Evolutionary conservation across 1,140 invertebrate species (phyloP).

Genomic region (Drosophila paulistorum): DNA sequence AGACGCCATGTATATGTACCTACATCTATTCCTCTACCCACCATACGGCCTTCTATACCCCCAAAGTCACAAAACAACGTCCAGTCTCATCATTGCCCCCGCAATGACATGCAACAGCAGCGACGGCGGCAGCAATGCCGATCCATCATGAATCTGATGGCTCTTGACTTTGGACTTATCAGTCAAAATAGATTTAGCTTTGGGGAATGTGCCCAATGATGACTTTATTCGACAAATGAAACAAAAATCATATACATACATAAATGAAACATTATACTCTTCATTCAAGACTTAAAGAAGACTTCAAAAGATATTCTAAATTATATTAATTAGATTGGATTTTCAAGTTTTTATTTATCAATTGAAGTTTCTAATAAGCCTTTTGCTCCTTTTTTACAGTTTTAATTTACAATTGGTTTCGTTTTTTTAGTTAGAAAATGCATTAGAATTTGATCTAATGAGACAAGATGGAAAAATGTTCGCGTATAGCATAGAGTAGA

Average conservation of each 20-base stretch:
- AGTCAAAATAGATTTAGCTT: slow-evolving; percentile 36
- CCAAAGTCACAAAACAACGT: slow-evolving; percentile 43
- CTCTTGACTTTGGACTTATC: slow-evolving; percentile 18
- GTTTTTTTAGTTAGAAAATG: too few relatives aligned
- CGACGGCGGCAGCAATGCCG: slow-evolving; percentile 31
- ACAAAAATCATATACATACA: neutral
- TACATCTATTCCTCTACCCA: slow-evolving; percentile 22
- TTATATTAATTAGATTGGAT: too few relatives aligned
- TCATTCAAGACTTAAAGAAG: too few relatives aligned
- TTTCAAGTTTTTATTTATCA: too few relatives aligned
- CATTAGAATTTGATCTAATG: too few relatives aligned
- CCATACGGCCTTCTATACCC: slow-evolving; percentile 35
- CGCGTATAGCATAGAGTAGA: neutral
- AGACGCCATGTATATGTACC: slow-evolving; percentile 18
- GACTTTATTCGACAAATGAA: slow-evolving; percentile 4
- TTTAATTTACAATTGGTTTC: too few relatives aligned
- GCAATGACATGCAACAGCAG: slow-evolving; percentile 49
- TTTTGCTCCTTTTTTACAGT: too few relatives aligned
- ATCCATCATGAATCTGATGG: slow-evolving; percentile 48
- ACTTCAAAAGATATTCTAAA: too few relatives aligned
- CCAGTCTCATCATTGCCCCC: slow-evolving; percentile 46
- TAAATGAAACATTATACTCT: neutral
- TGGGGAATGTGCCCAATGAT: neutral
- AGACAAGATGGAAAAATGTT: neutral
- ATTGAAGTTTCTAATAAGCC: too few relatives aligned